Base-by-base conservation (phyloP, 2,888 invertebrate genomes). In the Malacosoma neustria region DNA sequence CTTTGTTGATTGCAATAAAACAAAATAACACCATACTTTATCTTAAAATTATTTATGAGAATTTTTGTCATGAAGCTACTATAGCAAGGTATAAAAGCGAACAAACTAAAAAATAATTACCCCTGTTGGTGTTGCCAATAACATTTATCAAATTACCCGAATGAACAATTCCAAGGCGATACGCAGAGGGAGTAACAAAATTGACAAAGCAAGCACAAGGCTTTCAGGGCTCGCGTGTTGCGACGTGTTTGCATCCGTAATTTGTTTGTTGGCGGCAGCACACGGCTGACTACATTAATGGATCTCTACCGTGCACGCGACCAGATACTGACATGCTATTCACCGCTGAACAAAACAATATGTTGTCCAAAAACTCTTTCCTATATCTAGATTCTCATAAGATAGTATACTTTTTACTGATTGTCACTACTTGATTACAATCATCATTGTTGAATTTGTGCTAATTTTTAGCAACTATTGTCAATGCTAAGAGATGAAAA, bases 241-340 rank as follows among this genome's bases (percentile, higher is more conserved):
- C 68, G 67, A 73, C 70, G 80, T 84, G 82, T 85, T 85, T 85
- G 85, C 82, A 82, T 84, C 79, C 58, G 73, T 84, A 84, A 84
- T 84, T 84, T 84, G 84, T 84, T 84, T 82, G 77, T 72, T 79
- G 79, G 79, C 72, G 77, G 75, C 75, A 70, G 69, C 75, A 69
- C 68, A 70, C 71, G 69, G 62, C 73, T 68, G 73, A 67, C 72
- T 79, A 77, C 79, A 77, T 79, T 82, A 81, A 84, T 81, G 81
- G 74, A 81, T 77, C 76, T 69, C 56, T 55, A 64, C 57, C 48
- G 45, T 48, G 66, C 82, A 82, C 79, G 84, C 82, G 63, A 79
- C 57, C 63, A 51, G 56, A 48, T 50, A 51, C 51, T 58, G 59
- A 62, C 69, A 62, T 63, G 64, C 61, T 61, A 64, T 56, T 69